phyloP scores from a whole-genome alignment of 2,797 vertebrate genomes.

The Cyprinella venusta region DNA sequence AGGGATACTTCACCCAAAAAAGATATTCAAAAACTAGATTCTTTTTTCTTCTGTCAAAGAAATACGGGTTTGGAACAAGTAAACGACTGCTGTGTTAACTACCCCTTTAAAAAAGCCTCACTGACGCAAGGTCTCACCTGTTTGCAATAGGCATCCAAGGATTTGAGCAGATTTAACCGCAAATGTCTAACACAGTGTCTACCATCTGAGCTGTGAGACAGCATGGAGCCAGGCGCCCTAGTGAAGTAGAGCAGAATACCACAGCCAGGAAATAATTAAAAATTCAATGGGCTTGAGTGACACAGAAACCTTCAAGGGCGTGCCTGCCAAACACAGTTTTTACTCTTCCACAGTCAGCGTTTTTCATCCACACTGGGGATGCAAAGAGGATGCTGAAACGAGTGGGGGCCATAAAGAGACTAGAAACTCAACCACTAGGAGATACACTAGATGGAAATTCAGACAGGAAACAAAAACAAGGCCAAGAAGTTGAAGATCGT shows the following conservation, averaged over 20 bases:
- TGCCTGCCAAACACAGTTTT: conserved; percentile 80
- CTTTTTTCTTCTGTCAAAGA: neutral
- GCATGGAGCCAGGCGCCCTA: conserved; percentile 56
- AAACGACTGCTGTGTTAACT: neutral
- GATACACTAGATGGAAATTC: conserved; percentile 58
- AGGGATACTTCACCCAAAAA: neutral
- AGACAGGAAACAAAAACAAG: conserved; percentile 39
- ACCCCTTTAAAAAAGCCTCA: conserved; percentile 2
- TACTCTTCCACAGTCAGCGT: conserved; percentile 81
- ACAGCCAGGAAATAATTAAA: conserved; percentile 89
- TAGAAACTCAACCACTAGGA: conserved; percentile 61
- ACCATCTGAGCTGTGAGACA: conserved; percentile 54
- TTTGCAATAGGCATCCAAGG: conserved; percentile 46
- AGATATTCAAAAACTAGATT: neutral
- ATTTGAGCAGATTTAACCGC: conserved; percentile 58
- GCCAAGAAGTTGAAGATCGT: conserved; percentile 20
- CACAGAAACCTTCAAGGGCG: conserved; percentile 89
- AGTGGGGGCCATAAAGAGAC: conserved; percentile 64
- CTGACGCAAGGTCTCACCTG: conserved; percentile 46
- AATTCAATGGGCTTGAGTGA: conserved; percentile 86
- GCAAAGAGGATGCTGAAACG: conserved; percentile 65
- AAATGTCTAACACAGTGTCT: conserved; percentile 52
- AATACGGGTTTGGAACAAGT: neutral
- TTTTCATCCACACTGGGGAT: conserved; percentile 57
- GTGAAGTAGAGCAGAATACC: conserved; percentile 70